Evolutionary conservation across 2,113 vertebrate species (phyloP).

Genomic region (Ibidorhyncha struthersii): DNA sequence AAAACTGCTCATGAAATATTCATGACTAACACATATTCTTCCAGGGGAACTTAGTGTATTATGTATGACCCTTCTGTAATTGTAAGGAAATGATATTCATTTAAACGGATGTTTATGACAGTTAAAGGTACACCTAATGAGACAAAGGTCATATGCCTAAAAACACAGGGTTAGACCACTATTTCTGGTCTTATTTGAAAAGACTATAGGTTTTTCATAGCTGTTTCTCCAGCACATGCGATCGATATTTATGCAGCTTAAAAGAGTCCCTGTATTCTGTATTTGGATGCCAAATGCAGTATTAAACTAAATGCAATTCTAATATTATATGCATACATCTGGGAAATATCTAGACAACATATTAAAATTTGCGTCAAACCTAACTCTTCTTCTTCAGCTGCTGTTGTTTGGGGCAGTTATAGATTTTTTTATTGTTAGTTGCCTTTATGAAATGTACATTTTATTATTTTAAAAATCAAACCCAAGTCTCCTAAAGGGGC

Average conservation of each 20-base stretch:
- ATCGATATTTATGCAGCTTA: conserved; percentile 38
- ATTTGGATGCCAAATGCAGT: conserved; percentile 46
- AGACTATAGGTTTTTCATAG: conserved; percentile 27
- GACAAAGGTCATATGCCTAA: conserved; percentile 73
- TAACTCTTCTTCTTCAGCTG: not conserved
- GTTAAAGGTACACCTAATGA: conserved; percentile 75
- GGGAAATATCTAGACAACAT: conserved; percentile 26
- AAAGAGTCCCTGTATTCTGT: conserved; percentile 27
- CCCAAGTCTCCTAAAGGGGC: not conserved
- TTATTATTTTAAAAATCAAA: not conserved
- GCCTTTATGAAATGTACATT: not conserved
- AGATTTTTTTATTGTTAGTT: not conserved
- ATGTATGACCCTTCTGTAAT: conserved; percentile 80
- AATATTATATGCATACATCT: conserved; percentile 45
- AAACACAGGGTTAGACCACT: conserved; percentile 57
- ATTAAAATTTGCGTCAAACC: not conserved
- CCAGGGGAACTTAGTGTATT: conserved; percentile 75
- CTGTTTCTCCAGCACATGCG: conserved; percentile 30
- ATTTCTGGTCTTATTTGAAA: conserved; percentile 62
- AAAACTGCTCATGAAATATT: conserved; percentile 81
- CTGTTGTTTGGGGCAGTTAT: not conserved
- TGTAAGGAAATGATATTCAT: conserved; percentile 80
- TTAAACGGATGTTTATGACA: conserved; percentile 81
- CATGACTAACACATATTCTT: conserved; percentile 75
- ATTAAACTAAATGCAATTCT: conserved; percentile 60